phyloP scores from a whole-genome alignment of 2,888 invertebrate genomes.

The Geophilus truncorum region DNA sequence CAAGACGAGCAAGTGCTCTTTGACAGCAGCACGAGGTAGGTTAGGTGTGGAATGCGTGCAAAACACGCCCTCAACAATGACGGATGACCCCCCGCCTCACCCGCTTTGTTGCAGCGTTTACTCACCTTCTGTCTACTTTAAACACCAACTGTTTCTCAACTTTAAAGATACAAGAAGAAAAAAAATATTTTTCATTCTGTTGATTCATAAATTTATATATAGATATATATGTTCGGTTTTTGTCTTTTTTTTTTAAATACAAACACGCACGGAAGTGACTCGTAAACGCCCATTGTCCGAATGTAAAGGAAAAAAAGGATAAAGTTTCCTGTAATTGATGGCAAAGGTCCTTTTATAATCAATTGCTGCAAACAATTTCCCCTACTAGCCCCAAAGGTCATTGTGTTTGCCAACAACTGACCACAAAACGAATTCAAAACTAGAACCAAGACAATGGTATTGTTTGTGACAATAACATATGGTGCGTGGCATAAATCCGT shows the following conservation, averaged over 20 bases:
- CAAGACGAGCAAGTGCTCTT: constrained; percentile 25
- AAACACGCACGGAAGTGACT: not conserved
- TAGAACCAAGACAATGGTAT: not conserved
- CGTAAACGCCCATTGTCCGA: not conserved
- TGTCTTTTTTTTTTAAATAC: not conserved
- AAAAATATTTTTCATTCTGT: not conserved
- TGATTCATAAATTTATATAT: not conserved
- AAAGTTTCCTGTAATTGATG: constrained; percentile 8
- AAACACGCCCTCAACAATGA: constrained; percentile 23
- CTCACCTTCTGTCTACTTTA: not conserved
- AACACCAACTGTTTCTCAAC: not conserved
- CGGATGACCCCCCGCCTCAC: not conserved
- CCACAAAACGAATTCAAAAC: not conserved
- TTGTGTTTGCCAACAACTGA: constrained; percentile 20
- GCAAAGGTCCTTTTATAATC: constrained; percentile 13
- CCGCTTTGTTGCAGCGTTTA: not conserved
- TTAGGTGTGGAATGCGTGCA: constrained; percentile 27
- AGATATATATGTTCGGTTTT: too few relatives aligned
- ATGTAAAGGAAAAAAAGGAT: not conserved
- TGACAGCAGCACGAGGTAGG: constrained; percentile 24
- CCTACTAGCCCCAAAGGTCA: constrained; percentile 3
- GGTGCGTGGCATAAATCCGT: not conserved
- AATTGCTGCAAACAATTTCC: constrained; percentile 9
- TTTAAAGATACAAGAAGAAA: not conserved
- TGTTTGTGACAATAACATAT: constrained; percentile 25